A percentile compares a stretch with the other conserved stretches of the same genome.
Evolutionary conservation across 2,888 invertebrate genomes (phyloP).

Genomic region (Lingula anatina): DNA sequence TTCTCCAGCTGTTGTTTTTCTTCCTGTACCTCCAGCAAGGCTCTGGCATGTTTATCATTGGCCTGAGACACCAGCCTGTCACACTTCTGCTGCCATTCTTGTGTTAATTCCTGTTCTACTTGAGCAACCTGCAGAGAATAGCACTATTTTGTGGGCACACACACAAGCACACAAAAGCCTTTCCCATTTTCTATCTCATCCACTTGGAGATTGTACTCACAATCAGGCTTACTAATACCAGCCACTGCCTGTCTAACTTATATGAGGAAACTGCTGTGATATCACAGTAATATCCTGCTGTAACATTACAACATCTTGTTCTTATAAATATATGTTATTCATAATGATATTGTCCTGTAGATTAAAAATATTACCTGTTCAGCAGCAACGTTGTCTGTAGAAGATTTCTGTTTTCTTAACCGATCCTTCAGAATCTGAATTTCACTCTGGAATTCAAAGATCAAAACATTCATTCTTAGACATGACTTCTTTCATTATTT

Average conservation of each 20-base stretch:
- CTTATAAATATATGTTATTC: too few relatives aligned
- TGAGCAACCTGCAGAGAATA: slow-evolving; percentile 15
- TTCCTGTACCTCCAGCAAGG: slow-evolving; percentile 12
- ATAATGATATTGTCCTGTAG: too few relatives aligned
- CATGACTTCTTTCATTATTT: not conserved
- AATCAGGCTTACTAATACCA: too few relatives aligned
- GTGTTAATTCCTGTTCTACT: slow-evolving; percentile 17
- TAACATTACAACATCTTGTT: too few relatives aligned
- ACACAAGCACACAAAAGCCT: too few relatives aligned
- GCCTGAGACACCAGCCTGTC: slow-evolving; percentile 15
- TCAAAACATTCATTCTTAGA: not conserved
- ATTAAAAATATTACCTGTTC: slow-evolving; percentile 31
- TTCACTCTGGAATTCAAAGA: slow-evolving; percentile 29
- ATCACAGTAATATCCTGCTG: too few relatives aligned
- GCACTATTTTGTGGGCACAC: too few relatives aligned
- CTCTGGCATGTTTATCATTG: slow-evolving; percentile 15
- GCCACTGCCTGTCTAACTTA: too few relatives aligned
- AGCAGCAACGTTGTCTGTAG: slow-evolving; percentile 29
- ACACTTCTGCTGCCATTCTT: slow-evolving; percentile 19
- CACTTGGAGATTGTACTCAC: too few relatives aligned
- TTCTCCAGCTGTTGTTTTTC: slow-evolving; percentile 13
- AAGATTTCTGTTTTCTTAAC: slow-evolving; percentile 33
- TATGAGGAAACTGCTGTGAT: too few relatives aligned
- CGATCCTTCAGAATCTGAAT: slow-evolving; percentile 32
- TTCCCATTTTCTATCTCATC: too few relatives aligned